Conservation (phyloP, 2,797 vertebrate genomes). For the Phoeniculus purpureus region DNA sequence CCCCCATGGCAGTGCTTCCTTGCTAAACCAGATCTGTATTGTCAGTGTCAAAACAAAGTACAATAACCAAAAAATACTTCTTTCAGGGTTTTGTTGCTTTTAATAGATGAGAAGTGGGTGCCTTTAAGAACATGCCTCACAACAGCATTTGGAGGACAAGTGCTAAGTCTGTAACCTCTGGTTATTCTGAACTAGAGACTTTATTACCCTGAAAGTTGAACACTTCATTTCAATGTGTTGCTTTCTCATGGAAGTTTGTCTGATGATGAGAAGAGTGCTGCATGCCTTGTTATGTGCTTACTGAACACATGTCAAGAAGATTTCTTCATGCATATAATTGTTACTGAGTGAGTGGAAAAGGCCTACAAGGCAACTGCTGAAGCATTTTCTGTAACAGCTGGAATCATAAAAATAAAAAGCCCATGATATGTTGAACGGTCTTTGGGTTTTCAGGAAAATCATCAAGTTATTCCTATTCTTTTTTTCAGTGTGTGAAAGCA, state of each 20-base stretch:
- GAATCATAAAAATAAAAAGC: neutral
- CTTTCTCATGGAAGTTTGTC: slow-evolving; percentile 21
- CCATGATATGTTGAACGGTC: neutral
- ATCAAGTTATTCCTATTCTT: neutral
- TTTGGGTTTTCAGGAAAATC: slow-evolving; percentile 8
- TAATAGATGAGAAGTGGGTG: neutral
- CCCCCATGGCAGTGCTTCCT: neutral
- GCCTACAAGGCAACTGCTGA: slow-evolving; percentile 34
- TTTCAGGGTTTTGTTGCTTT: neutral
- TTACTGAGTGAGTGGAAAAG: slow-evolving; percentile 19
- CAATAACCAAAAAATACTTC: neutral
- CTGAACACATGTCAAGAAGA: slow-evolving; percentile 6
- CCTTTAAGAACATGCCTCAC: neutral
- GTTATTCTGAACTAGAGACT: neutral
- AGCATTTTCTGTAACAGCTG: slow-evolving; percentile 31
- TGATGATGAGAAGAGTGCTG: neutral
- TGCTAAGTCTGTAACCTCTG: slow-evolving; percentile 3
- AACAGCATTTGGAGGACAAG: neutral
- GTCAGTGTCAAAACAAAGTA: neutral
- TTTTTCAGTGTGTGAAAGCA: slow-evolving; percentile 82
- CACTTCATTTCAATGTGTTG: neutral
- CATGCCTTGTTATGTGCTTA: slow-evolving; percentile 6
- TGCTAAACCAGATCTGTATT: neutral
- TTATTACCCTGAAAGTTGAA: neutral
- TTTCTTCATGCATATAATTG: slow-evolving; percentile 9